phyloP scores from a whole-genome alignment of 2,797 vertebrate species.

The Furcifer pardalis region DNA sequence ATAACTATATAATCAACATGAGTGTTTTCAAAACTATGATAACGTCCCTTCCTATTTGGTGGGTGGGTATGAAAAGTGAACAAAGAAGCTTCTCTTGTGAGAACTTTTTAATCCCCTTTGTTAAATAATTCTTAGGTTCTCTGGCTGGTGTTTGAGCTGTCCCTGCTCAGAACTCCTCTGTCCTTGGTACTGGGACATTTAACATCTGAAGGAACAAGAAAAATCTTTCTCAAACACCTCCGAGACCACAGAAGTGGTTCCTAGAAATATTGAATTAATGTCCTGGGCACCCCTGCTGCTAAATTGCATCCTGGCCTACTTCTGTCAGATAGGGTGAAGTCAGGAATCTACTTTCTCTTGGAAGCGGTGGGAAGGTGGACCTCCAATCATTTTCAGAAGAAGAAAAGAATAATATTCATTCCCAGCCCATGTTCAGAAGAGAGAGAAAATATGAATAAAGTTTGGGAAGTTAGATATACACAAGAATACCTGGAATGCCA shows the following conservation, averaged over 20 bases:
- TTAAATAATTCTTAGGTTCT: constrained; percentile 13
- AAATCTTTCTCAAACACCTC: constrained; percentile 22
- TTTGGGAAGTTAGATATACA: too few relatives aligned
- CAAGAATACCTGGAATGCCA: too few relatives aligned
- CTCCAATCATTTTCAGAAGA: too few relatives aligned
- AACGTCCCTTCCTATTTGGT: not conserved
- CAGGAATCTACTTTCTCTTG: constrained; percentile 47
- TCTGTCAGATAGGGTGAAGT: constrained; percentile 60
- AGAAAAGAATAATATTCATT: too few relatives aligned
- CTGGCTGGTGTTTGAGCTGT: constrained; percentile 42
- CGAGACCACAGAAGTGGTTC: constrained; percentile 53
- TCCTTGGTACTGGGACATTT: constrained; percentile 75
- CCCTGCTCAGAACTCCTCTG: constrained; percentile 68
- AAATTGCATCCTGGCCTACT: constrained; percentile 54
- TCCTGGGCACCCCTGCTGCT: constrained; percentile 38
- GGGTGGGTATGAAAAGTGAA: not conserved
- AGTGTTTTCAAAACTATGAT: not conserved
- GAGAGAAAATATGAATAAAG: too few relatives aligned
- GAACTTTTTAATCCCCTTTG: constrained; percentile 2
- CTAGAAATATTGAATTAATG: constrained; percentile 66
- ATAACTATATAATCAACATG: not conserved
- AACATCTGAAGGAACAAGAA: not conserved
- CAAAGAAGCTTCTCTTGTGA: not conserved
- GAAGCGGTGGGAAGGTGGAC: constrained; percentile 19
- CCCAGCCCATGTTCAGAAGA: too few relatives aligned